Conservation (phyloP, 2,797 vertebrate species). For the Phoebastria nigripes region DNA sequence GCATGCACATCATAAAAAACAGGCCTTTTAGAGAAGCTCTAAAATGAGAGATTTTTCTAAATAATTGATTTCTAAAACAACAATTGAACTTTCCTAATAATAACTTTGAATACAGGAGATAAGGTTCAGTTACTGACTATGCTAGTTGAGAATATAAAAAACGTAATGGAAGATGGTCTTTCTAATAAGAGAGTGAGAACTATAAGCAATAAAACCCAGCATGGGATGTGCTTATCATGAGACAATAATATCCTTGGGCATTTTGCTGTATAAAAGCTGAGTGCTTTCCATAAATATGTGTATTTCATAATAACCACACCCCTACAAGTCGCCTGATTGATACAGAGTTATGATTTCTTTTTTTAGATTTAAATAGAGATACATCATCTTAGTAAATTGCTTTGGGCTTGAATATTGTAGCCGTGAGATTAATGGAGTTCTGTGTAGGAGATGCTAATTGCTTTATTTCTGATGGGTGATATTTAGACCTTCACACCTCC, state of each 20-base stretch:
- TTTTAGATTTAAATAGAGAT: conserved; percentile 16
- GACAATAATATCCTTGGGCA: conserved; percentile 32
- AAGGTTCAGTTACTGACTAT: conserved; percentile 35
- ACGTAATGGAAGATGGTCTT: conserved; percentile 36
- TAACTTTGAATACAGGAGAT: conserved; percentile 42
- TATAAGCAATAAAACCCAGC: conserved; percentile 44
- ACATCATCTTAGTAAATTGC: conserved; percentile 4
- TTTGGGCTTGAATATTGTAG: background rate
- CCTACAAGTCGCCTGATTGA: background rate
- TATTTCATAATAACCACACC: conserved; percentile 29
- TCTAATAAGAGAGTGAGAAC: conserved; percentile 54
- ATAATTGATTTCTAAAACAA: conserved; percentile 39
- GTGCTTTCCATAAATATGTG: background rate
- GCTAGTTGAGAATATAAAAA: conserved; percentile 34
- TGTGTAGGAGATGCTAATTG: background rate
- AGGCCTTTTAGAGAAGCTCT: background rate
- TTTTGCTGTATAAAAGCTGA: background rate
- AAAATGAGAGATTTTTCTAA: conserved; percentile 19
- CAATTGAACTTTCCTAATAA: conserved; percentile 38
- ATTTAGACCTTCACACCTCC: background rate
- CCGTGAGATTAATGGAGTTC: conserved; percentile 4
- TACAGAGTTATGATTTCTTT: background rate
- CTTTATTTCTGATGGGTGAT: background rate
- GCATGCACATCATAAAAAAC: background rate
- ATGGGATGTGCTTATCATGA: conserved; percentile 18